These are phyloP conservation scores for Empis livida DNA, from an alignment of 2,888 invertebrate species.

Conservation along the genomic window DNA sequence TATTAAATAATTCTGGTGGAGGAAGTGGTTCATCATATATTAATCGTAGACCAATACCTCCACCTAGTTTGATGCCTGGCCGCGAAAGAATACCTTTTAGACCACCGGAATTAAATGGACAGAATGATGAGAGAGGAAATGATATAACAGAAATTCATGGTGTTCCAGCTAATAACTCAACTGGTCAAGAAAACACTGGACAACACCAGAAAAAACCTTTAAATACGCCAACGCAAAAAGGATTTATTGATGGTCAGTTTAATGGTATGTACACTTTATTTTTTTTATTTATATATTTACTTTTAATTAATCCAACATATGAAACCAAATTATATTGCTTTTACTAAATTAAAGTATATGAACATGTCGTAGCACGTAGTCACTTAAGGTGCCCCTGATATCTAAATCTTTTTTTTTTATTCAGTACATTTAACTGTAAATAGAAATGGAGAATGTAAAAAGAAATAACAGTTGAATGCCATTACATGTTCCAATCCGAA, in stretches of 20 bases:
- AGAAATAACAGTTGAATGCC: too few species aligned
- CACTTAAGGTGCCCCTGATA: too few species aligned
- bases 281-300: too few species aligned
- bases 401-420: too few species aligned
- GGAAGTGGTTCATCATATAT: constrained; percentile 36
- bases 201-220: constrained; percentile 47
- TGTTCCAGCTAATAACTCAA: constrained; percentile 2
- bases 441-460: too few species aligned
- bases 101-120: constrained; percentile 37
- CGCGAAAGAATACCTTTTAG: constrained; percentile 74
- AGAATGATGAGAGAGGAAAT: constrained; percentile 7
- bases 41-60: constrained; percentile 67
- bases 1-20: constrained; percentile 19
- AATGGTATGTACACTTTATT: constrained; percentile 10
- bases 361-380: too few species aligned
- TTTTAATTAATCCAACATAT: too few species aligned
- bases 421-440: too few species aligned
- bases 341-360: too few species aligned
- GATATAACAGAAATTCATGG: constrained; percentile 3
- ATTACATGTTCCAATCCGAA: too few species aligned
- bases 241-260: constrained; percentile 21
- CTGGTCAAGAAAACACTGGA: constrained; percentile 8
- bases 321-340: too few species aligned
- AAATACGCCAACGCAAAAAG: constrained; percentile 61
- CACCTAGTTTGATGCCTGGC: constrained; percentile 66